Evolutionary conservation across 2,888 invertebrate species (phyloP).

Genomic region (Idaea dimidiata): DNA sequence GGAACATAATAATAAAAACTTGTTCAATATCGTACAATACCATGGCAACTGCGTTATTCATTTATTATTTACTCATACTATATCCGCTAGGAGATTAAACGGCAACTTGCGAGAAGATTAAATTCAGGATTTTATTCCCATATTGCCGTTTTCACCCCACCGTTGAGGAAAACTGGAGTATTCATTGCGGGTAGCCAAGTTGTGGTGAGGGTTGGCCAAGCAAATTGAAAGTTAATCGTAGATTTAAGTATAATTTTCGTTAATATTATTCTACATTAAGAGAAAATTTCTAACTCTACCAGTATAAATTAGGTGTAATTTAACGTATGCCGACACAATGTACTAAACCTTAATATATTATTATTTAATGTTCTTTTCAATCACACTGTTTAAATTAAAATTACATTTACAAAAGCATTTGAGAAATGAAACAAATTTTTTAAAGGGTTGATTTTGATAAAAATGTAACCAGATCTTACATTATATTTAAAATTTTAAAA

Average conservation of each 20-base stretch:
- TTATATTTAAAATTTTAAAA: too few species aligned
- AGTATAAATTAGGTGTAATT: too few species aligned
- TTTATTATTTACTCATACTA: slow-evolving; percentile 74
- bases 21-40: slow-evolving; percentile 46
- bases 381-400: too few species aligned
- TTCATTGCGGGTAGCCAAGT: slow-evolving; percentile 73
- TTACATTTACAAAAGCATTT: too few species aligned
- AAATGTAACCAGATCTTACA: too few species aligned
- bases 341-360: too few species aligned
- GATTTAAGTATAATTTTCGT: slow-evolving; percentile 12
- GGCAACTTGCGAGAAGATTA: slow-evolving; percentile 74
- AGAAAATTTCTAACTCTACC: not conserved
- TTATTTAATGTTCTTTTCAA: too few species aligned
- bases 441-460: too few species aligned
- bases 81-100: slow-evolving; percentile 76
- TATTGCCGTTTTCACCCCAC: slow-evolving; percentile 71
- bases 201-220: slow-evolving; percentile 23
- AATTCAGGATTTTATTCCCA: slow-evolving; percentile 77
- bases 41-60: slow-evolving; percentile 69
- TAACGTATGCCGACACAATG: too few species aligned
- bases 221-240: not conserved
- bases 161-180: slow-evolving; percentile 73
- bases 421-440: too few species aligned
- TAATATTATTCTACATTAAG: not conserved
- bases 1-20: not conserved